phyloP scores from a whole-genome alignment of 2,888 invertebrate genomes.

The Andrena hattorfiana region DNA sequence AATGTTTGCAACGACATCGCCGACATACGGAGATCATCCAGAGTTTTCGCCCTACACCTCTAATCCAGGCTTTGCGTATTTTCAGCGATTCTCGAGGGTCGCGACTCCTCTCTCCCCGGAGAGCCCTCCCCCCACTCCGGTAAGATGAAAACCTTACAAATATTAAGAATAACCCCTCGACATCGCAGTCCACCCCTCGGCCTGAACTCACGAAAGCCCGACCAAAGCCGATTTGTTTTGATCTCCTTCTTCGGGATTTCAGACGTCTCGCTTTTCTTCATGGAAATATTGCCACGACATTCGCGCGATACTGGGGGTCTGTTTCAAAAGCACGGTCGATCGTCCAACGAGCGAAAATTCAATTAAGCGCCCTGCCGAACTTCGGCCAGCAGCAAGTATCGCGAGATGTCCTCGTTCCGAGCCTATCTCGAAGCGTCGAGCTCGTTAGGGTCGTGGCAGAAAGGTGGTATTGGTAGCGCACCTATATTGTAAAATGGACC shows the following conservation, averaged over 20 bases:
- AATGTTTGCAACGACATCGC: slow-evolving; percentile 16
- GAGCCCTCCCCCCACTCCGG: slow-evolving; percentile 26
- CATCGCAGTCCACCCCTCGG: slow-evolving; percentile 54
- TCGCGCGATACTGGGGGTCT: slow-evolving; percentile 28
- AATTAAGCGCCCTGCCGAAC: slow-evolving; percentile 66
- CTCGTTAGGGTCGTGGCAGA: slow-evolving; percentile 4
- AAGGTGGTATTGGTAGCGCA: too few relatives aligned
- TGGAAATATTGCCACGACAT: slow-evolving; percentile 55
- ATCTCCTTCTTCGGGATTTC: slow-evolving; percentile 76
- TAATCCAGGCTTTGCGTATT: slow-evolving; percentile 80
- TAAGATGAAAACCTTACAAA: slow-evolving; percentile 82
- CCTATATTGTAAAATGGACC: background rate
- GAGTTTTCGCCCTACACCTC: slow-evolving; percentile 76
- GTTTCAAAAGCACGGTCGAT: slow-evolving; percentile 49
- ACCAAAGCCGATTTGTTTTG: slow-evolving; percentile 83
- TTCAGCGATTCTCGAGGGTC: slow-evolving; percentile 64
- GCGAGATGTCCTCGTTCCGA: slow-evolving; percentile 27
- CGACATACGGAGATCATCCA: slow-evolving; percentile 71
- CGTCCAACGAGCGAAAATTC: slow-evolving; percentile 70
- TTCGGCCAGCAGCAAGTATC: background rate
- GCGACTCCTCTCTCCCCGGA: slow-evolving; percentile 17
- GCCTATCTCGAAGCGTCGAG: background rate
- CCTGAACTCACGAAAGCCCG: slow-evolving; percentile 75
- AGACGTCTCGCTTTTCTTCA: slow-evolving; percentile 65
- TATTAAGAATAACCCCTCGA: slow-evolving; percentile 81